phyloP scores from a whole-genome alignment of 2,888 invertebrate species.

The Macrophya annulata region DNA sequence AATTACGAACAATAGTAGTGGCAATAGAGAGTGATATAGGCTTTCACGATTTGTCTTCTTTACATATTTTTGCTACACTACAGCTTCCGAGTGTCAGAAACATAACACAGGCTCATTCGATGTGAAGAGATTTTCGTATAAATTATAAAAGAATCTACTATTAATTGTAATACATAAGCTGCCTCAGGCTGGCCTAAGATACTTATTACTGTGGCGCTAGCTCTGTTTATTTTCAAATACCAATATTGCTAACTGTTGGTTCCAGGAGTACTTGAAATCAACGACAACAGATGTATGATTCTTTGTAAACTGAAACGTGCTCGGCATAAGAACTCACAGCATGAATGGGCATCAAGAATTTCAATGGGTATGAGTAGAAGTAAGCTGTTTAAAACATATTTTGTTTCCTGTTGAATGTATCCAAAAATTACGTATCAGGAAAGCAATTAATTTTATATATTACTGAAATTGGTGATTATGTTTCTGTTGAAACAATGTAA shows the following conservation, averaged over 20 bases:
- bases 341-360: conserved; percentile 3
- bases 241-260: neutral
- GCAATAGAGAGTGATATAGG: neutral
- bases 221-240: conserved; percentile 5
- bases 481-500: neutral
- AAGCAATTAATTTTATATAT: neutral
- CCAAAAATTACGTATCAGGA: neutral
- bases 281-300: neutral
- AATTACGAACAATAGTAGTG: neutral
- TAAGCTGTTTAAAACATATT: neutral
- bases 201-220: conserved; percentile 9
- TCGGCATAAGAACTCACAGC: neutral
- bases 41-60: neutral
- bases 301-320: neutral
- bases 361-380: neutral
- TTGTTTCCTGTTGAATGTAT: neutral
- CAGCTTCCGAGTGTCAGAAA: neutral
- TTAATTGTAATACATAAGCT: neutral
- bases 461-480: neutral
- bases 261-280: neutral
- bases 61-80: conserved; percentile 12
- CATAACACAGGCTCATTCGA: neutral
- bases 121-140: neutral
- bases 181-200: conserved; percentile 16
- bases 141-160: conserved; percentile 1